A percentile compares a stretch with the other conserved stretches of the same genome.
These are phyloP conservation scores for Tichodroma muraria DNA, from an alignment of 2,113 vertebrate species.

Conservation along the genomic window DNA sequence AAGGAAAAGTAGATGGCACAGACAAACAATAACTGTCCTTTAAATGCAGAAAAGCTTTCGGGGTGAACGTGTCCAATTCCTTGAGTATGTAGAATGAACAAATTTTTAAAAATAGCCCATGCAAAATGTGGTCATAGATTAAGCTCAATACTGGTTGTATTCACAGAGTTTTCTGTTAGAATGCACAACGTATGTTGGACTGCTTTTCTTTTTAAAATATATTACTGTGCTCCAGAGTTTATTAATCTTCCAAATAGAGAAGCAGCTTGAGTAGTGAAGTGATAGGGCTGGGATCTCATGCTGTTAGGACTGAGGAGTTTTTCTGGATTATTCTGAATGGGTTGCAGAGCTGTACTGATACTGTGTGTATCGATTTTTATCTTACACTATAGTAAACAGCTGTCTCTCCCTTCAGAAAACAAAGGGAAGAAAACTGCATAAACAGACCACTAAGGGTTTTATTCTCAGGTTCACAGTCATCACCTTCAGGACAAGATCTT, in stretches of 20 bases:
- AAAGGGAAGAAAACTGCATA: neutral
- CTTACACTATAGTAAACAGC: neutral
- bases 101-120: neutral
- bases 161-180: neutral
- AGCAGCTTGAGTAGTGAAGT: neutral
- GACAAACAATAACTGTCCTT: neutral
- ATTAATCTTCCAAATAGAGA: neutral
- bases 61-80: neutral
- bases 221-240: neutral
- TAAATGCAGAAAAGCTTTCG: neutral
- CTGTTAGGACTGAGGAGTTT: neutral
- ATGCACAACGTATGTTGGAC: neutral
- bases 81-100: neutral
- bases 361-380: neutral
- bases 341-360: neutral
- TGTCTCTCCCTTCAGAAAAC: neutral
- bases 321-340: neutral
- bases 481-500: neutral
- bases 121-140: neutral
- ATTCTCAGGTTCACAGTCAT: neutral
- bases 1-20: neutral
- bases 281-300: neutral
- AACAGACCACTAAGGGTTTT: neutral
- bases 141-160: neutral
- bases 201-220: neutral